phyloP scores from a whole-genome alignment of 2,888 invertebrate genomes.

The Drosophila fulvimacula region DNA sequence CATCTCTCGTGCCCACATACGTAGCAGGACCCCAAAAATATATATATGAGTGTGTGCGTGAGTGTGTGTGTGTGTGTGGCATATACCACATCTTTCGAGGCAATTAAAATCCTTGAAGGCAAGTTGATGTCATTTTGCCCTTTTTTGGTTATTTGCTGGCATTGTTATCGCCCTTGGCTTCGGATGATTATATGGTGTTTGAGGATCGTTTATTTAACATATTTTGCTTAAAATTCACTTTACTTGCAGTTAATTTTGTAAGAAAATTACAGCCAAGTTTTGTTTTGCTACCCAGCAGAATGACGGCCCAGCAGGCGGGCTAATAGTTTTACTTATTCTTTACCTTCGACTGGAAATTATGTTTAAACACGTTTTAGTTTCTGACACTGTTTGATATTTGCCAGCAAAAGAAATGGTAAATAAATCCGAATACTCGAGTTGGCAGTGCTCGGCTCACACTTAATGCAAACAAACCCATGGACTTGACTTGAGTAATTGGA shows the following conservation, averaged over 20 bases:
- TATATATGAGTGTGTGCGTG: background rate
- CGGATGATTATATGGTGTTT: slow-evolving; percentile 38
- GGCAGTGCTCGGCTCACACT: background rate
- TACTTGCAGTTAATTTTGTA: slow-evolving; percentile 74
- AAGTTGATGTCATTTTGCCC: slow-evolving; percentile 58
- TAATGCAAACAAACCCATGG: background rate
- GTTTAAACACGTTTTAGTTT: slow-evolving; percentile 76
- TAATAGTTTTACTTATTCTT: slow-evolving; percentile 46
- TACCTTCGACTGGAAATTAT: slow-evolving; percentile 72
- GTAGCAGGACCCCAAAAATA: slow-evolving; percentile 10
- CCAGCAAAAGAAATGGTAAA: background rate
- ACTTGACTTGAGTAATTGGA: background rate
- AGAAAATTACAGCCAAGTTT: slow-evolving; percentile 68
- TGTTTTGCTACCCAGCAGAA: slow-evolving; percentile 35
- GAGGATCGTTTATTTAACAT: slow-evolving; percentile 74
- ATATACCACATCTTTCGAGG: slow-evolving; percentile 52
- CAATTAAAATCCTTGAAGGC: slow-evolving; percentile 75
- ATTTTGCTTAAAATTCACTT: slow-evolving; percentile 80
- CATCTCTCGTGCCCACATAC: slow-evolving; percentile 59
- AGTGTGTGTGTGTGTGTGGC: background rate
- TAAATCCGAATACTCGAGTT: background rate
- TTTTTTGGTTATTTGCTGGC: slow-evolving; percentile 54
- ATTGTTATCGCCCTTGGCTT: slow-evolving; percentile 43
- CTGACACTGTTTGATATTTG: slow-evolving; percentile 34
- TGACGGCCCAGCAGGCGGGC: background rate